A percentile compares a stretch with the other conserved stretches of the same genome.
Conservation (phyloP, 2,797 vertebrate species). For the Parambassis ranga region DNA sequence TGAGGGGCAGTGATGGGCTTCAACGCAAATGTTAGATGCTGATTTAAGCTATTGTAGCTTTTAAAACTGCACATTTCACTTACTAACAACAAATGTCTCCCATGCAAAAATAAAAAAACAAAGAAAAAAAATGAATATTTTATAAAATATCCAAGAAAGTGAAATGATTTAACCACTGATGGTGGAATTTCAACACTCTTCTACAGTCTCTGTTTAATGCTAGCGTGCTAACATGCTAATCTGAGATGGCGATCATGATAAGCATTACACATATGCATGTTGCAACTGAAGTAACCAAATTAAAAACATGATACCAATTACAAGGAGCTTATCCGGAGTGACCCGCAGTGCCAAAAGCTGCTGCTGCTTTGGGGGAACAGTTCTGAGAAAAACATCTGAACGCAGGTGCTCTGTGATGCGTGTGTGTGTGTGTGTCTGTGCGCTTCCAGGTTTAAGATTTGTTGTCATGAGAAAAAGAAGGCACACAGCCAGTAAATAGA, state of each 20-base stretch:
- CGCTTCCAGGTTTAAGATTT: constrained; percentile 57
- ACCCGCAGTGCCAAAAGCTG: constrained; percentile 9
- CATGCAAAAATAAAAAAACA: background rate
- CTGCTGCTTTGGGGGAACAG: constrained; percentile 34
- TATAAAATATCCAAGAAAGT: no score
- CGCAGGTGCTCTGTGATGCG: constrained; percentile 54
- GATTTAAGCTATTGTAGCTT: no score
- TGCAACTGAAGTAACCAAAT: background rate
- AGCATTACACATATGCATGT: no score
- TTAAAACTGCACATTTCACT: no score
- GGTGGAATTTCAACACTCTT: no score
- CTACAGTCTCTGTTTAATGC: no score
- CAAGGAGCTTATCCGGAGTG: constrained; percentile 6
- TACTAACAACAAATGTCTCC: background rate
- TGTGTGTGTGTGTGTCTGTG: constrained; percentile 28
- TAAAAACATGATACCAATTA: constrained; percentile 22
- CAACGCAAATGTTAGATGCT: no score
- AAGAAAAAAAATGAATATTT: background rate
- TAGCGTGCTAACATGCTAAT: no score
- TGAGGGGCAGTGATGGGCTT: background rate
- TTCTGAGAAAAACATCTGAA: constrained; percentile 55
- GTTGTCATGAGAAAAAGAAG: constrained; percentile 64
- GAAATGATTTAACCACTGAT: no score
- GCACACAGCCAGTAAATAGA: constrained; percentile 61
- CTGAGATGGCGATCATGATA: no score